A percentile compares a stretch with the other conserved stretches of the same genome.
Conservation (phyloP, 2,888 invertebrate species). For the Temnothorax ravouxi region DNA sequence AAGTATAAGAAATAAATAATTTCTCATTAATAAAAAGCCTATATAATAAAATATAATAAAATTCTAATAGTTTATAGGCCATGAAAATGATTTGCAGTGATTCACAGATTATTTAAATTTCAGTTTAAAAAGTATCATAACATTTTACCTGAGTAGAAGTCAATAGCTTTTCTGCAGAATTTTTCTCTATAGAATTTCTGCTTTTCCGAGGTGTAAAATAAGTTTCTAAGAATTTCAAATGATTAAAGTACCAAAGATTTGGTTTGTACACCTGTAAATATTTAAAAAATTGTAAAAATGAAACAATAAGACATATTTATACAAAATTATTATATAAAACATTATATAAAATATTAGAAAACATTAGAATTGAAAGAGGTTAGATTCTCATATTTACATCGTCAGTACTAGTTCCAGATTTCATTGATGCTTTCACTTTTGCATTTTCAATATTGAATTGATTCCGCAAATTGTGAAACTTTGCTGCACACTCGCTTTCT, state of each 20-base stretch:
- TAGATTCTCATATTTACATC: constrained; percentile 22
- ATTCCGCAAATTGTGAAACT: constrained; percentile 15
- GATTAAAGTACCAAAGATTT: background rate
- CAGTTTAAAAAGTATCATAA: background rate
- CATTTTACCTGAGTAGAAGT: background rate
- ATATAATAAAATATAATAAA: background rate
- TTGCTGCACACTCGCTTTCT: constrained; percentile 6
- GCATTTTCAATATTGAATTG: constrained; percentile 26
- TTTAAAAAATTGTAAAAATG: background rate
- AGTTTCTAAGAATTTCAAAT: constrained; percentile 3
- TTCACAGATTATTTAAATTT: background rate
- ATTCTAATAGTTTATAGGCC: background rate
- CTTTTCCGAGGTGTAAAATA: constrained; percentile 4
- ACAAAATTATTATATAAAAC: too few relatives aligned
- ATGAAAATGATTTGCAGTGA: background rate
- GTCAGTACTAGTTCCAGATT: constrained; percentile 22
- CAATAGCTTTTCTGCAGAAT: too few relatives aligned
- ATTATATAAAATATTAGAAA: too few relatives aligned
- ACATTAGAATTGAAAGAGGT: background rate
- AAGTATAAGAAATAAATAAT: background rate
- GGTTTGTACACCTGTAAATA: constrained; percentile 26
- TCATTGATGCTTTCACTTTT: constrained; percentile 9
- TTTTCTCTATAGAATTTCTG: background rate
- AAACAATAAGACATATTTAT: background rate
- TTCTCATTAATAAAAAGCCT: background rate